phyloP scores from a whole-genome alignment of 2,113 vertebrate species.

The Myodes glareolus region DNA sequence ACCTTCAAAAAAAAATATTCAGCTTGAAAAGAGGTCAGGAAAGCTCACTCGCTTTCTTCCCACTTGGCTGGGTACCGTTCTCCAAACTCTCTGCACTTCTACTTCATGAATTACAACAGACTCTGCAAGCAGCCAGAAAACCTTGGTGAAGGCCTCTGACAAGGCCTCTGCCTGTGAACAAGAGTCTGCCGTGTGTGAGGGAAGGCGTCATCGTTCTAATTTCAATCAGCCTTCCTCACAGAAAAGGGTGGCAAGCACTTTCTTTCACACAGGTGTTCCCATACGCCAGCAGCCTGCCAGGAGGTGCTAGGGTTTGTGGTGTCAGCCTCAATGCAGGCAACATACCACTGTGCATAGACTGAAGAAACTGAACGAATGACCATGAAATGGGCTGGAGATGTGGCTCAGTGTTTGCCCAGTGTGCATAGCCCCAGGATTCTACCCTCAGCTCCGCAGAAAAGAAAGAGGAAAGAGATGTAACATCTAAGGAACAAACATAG shows the following conservation, averaged over 20 bases:
- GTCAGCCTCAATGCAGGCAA: background rate
- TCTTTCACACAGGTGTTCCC: background rate
- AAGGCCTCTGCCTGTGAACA: background rate
- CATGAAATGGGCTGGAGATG: background rate
- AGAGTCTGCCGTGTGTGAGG: background rate
- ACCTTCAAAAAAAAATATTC: slow-evolving; percentile 28
- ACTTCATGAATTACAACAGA: background rate
- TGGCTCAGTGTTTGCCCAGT: background rate
- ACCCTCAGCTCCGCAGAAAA: background rate
- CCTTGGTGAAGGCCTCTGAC: background rate
- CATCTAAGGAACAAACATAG: background rate
- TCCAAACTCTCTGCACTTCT: background rate
- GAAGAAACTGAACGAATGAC: background rate
- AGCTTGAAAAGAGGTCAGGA: background rate
- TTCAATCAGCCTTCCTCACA: background rate
- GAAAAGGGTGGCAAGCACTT: background rate
- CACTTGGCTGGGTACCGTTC: background rate
- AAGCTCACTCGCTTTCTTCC: background rate
- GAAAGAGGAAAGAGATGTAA: background rate
- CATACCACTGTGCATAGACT: background rate
- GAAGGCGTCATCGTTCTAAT: background rate
- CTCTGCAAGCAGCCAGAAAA: background rate
- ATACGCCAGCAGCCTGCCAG: background rate
- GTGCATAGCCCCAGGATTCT: background rate
- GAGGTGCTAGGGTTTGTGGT: rapidly evolving